A percentile compares a stretch with the other conserved stretches of the same genome.
These are phyloP conservation scores for Diadumene lineata DNA, from an alignment of 92 coral and sea anemone species.

Conservation along the genomic window DNA sequence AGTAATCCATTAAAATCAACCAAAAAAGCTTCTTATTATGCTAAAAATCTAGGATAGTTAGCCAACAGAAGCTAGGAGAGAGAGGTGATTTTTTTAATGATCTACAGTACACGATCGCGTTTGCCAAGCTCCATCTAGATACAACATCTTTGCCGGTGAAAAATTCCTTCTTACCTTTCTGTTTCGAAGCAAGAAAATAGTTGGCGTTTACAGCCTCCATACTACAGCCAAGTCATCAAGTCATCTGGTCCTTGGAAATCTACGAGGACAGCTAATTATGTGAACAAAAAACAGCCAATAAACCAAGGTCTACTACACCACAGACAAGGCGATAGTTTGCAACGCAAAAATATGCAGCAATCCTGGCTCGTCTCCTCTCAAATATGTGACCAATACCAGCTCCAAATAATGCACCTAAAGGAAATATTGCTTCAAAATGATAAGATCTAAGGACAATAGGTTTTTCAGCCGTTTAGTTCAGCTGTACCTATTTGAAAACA, in stretches of 20 bases:
- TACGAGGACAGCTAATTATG: constrained; percentile 26
- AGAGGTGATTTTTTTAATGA: neutral
- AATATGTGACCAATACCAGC: constrained; percentile 11
- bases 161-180: constrained; percentile 37
- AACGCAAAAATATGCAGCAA: constrained; percentile 35
- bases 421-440: constrained; percentile 23
- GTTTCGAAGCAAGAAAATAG: constrained; percentile 12
- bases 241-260: constrained; percentile 33
- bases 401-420: constrained; percentile 5
- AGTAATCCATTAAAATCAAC: constrained; percentile 13
- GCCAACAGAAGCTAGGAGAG: constrained; percentile 13
- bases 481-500: constrained; percentile 21
- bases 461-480: constrained; percentile 8
- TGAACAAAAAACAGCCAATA: constrained; percentile 34
- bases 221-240: constrained; percentile 30
- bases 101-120: constrained; percentile 20
- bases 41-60: constrained; percentile 16
- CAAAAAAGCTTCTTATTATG: neutral
- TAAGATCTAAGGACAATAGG: constrained; percentile 22
- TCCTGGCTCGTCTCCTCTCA: constrained; percentile 4
- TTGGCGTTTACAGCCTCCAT: constrained; percentile 37
- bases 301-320: constrained; percentile 21
- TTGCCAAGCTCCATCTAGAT: neutral
- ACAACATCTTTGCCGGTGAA: neutral
- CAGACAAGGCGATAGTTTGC: neutral